Conservation (phyloP, 2,113 vertebrate species). For the Psettodes erumei region DNA sequence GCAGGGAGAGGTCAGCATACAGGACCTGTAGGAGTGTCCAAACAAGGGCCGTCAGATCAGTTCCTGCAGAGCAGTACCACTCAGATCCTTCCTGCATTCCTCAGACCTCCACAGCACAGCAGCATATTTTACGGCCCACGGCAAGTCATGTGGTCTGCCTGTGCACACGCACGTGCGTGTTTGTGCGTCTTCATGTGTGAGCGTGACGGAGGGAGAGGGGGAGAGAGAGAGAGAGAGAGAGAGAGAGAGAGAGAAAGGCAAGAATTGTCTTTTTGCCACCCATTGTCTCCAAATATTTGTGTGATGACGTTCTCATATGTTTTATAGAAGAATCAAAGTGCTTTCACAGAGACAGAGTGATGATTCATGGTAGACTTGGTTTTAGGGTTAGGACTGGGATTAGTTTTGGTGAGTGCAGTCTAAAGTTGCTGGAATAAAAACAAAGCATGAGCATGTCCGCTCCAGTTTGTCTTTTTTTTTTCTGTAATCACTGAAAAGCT, state of each 20-base stretch:
- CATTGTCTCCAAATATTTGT: constrained; percentile 21
- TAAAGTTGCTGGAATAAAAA: background rate
- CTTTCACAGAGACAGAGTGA: background rate
- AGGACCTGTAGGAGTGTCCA: constrained; percentile 57
- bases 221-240: background rate
- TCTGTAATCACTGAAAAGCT: background rate
- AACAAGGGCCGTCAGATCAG: constrained; percentile 59
- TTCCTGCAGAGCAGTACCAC: constrained; percentile 64
- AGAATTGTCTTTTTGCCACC: constrained; percentile 28
- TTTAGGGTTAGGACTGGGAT: background rate
- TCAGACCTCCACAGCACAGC: constrained; percentile 66
- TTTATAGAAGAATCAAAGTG: background rate
- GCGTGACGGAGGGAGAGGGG: no score
- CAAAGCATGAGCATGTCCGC: background rate
- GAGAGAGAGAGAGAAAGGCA: constrained; percentile 15
- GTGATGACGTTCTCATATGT: constrained; percentile 9
- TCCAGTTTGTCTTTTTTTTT: background rate
- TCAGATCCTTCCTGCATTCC: constrained; percentile 81
- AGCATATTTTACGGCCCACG: constrained; percentile 74
- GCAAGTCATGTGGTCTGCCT: constrained; percentile 66
- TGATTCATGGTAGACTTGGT: no score
- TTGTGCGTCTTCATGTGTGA: no score
- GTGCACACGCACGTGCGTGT: constrained; percentile 6
- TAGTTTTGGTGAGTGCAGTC: background rate
- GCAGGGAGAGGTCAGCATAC: constrained; percentile 12